These are phyloP conservation scores for Luidia sarsii DNA, from an alignment of 53 echinoderm and acorn worm species.

Conservation along the genomic window DNA sequence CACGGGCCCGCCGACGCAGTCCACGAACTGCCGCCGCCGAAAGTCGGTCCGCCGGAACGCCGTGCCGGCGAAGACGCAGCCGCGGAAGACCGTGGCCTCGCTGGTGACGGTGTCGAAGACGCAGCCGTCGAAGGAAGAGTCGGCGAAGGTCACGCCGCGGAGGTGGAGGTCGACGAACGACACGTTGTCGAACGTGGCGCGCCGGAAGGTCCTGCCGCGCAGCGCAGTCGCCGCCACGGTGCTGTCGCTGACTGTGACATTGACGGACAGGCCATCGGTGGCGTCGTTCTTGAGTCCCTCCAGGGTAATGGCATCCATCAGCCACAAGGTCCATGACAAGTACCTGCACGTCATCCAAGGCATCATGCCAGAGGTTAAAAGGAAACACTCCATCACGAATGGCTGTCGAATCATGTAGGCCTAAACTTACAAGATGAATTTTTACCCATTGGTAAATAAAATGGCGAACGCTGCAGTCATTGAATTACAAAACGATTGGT, in stretches of 20 bases:
- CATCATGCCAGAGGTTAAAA: too few relatives aligned
- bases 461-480: too few relatives aligned
- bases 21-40: slow-evolving; percentile 22
- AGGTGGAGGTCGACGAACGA: slow-evolving; percentile 16
- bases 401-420: too few relatives aligned
- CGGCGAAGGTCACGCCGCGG: slow-evolving; percentile 26
- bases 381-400: too few relatives aligned
- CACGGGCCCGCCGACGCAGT: background rate
- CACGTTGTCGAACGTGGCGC: slow-evolving; percentile 41
- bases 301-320: slow-evolving; percentile 42
- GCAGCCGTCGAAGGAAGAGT: slow-evolving; percentile 20
- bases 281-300: slow-evolving; percentile 12
- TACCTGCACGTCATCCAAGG: slow-evolving; percentile 6
- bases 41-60: slow-evolving; percentile 41
- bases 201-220: background rate
- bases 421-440: too few relatives aligned
- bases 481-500: too few relatives aligned
- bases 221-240: background rate
- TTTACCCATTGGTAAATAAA: too few relatives aligned
- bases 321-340: slow-evolving; percentile 43
- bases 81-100: slow-evolving; percentile 30
- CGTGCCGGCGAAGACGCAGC: slow-evolving; percentile 15
- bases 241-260: slow-evolving; percentile 18
- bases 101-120: slow-evolving; percentile 22
- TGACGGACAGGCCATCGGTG: background rate